These are phyloP conservation scores for Coenonympha arcania DNA, from an alignment of 2,888 invertebrate genomes.

Conservation along the genomic window DNA sequence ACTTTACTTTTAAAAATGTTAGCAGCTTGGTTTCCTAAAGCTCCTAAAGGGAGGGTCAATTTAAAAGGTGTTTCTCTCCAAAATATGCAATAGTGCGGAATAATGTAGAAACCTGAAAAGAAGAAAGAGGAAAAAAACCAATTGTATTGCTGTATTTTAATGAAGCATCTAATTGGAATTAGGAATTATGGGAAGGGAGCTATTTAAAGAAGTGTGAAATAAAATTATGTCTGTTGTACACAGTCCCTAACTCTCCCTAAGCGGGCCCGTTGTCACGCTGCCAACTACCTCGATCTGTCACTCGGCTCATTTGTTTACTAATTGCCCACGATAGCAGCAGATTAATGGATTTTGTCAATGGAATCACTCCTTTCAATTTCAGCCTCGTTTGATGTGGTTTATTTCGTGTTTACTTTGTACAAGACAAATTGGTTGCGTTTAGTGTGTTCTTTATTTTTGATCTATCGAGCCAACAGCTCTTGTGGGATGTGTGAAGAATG, in stretches of 20 bases:
- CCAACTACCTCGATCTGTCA: conserved; percentile 68
- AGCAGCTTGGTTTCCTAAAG: too few species aligned
- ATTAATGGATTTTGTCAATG: conserved; percentile 73
- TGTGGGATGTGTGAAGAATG: conserved; percentile 20
- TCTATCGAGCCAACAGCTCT: conserved; percentile 20
- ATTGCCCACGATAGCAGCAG: conserved; percentile 53
- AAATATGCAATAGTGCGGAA: too few species aligned
- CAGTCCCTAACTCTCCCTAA: conserved; percentile 29
- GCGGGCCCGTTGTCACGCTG: conserved; percentile 54
- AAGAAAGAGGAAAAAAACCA: too few species aligned
- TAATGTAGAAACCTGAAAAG: too few species aligned
- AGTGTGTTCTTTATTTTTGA: conserved; percentile 28
- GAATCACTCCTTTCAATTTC: conserved; percentile 45
- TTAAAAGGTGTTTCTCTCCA: too few species aligned
- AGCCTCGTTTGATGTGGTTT: conserved; percentile 59
- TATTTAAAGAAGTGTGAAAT: too few species aligned
- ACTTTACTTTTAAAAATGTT: too few species aligned
- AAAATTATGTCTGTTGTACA: conserved; percentile 8
- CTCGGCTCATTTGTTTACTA: conserved; percentile 70
- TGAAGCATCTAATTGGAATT: too few species aligned
- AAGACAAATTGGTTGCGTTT: conserved; percentile 52
- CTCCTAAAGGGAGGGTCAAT: too few species aligned
- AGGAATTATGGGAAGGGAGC: too few species aligned
- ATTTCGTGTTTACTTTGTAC: conserved; percentile 52
- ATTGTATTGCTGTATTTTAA: too few species aligned